Percentiles rank a stretch among this genome's conserved stretches.
phyloP scores from a whole-genome alignment of 92 coral and sea anemone genomes.

The Porites lobata region DNA sequence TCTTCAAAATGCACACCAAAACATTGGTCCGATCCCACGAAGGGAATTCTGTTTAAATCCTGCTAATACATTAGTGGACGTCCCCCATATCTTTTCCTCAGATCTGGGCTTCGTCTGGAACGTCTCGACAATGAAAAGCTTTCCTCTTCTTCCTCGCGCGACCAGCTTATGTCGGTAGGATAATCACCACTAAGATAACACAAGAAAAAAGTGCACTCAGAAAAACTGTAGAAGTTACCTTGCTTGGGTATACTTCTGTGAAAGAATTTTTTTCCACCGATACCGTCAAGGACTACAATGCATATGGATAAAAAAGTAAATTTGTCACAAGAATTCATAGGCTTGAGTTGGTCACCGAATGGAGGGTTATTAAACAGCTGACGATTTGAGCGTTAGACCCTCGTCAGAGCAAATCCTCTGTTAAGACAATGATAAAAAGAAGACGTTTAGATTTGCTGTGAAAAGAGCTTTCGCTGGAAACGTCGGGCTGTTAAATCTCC shows the following conservation, averaged over 20 bases:
- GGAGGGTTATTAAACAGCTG: no score
- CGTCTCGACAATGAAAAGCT: not conserved
- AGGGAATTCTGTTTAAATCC: not conserved
- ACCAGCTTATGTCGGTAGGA: not conserved
- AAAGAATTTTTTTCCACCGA: not conserved
- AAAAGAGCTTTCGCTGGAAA: no score
- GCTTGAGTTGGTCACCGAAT: no score
- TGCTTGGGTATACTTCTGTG: not conserved
- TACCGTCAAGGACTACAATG: no score
- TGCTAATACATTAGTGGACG: conserved; percentile 19
- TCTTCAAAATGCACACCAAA: not conserved
- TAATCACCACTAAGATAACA: conserved; percentile 30
- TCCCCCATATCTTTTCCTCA: conserved; percentile 45
- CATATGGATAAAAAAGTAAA: no score
- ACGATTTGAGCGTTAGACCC: no score
- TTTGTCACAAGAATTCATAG: no score
- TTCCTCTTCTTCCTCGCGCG: conserved; percentile 26
- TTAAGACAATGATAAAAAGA: no score
- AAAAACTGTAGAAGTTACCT: no score
- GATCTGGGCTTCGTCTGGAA: not conserved
- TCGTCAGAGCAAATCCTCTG: no score
- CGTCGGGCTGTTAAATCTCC: no score
- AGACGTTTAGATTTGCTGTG: no score
- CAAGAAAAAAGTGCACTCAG: not conserved
- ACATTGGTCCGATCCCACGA: not conserved